Evolutionary conservation across 23 tunicate genomes (phyloP).

Genomic region (Botrylloides violaceus): DNA sequence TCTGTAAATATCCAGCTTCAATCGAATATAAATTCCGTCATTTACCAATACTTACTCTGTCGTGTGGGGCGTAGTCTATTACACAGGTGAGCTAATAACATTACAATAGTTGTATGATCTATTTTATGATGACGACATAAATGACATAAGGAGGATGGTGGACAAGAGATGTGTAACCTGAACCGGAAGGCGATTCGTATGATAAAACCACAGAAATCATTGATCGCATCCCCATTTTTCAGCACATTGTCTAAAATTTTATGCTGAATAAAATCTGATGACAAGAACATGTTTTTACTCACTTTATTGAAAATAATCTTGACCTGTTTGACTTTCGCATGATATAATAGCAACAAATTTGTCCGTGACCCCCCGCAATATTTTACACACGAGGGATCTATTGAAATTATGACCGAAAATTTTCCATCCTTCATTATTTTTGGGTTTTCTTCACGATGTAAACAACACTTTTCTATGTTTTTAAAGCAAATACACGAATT

Average conservation of each 20-base stretch:
- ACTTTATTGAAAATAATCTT: too few species aligned
- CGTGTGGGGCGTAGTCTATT: slow-evolving; percentile 4
- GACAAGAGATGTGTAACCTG: background rate
- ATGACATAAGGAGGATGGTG: background rate
- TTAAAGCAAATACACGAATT: too few species aligned
- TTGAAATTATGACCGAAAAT: too few species aligned
- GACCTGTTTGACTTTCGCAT: too few species aligned
- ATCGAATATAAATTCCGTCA: background rate
- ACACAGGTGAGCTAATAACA: slow-evolving; percentile 1
- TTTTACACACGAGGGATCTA: too few species aligned
- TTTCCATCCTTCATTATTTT: too few species aligned
- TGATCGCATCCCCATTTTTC: background rate
- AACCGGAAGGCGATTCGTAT: background rate
- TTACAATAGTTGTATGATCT: background rate
- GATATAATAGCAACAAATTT: too few species aligned
- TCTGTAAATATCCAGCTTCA: background rate
- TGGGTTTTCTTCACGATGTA: too few species aligned
- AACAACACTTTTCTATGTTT: too few species aligned
- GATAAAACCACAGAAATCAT: background rate
- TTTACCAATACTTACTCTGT: background rate
- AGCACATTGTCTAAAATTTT: background rate
- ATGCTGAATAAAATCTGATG: background rate
- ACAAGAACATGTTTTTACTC: background rate
- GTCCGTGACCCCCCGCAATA: too few species aligned
- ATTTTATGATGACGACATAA: background rate